A percentile compares a stretch with the other conserved stretches of the same genome.
Conservation (phyloP, 2,888 invertebrate genomes). For the Acleris emargana region DNA sequence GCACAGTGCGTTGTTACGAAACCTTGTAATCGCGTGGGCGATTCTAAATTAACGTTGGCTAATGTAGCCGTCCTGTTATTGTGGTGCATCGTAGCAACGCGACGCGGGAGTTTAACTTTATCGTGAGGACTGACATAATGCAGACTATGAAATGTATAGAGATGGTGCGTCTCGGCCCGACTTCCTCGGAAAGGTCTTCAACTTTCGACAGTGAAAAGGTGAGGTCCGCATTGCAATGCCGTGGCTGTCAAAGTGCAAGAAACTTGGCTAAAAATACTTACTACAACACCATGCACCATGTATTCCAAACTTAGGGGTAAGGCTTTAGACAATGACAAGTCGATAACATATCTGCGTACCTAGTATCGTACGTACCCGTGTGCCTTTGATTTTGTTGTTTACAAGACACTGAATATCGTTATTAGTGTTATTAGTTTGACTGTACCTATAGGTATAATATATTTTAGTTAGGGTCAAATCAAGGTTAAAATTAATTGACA, state of each 20-base stretch:
- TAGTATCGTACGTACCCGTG: too few relatives aligned
- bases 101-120: slow-evolving; percentile 26
- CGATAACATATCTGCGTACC: too few relatives aligned
- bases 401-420: too few relatives aligned
- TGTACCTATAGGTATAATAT: too few relatives aligned
- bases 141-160: slow-evolving; percentile 80
- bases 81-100: slow-evolving; percentile 49
- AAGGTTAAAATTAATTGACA: too few relatives aligned
- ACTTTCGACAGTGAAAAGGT: slow-evolving; percentile 73
- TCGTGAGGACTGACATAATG: slow-evolving; percentile 52
- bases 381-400: too few relatives aligned
- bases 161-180: slow-evolving; percentile 73
- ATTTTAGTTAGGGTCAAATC: too few relatives aligned
- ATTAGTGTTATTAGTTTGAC: too few relatives aligned
- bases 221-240: slow-evolving; percentile 46
- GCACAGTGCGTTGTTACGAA: slow-evolving; percentile 65
- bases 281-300: slow-evolving; percentile 11
- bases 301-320: neutral
- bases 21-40: slow-evolving; percentile 72
- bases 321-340: neutral
- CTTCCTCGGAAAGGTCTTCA: slow-evolving; percentile 60
- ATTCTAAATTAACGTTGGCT: slow-evolving; percentile 69
- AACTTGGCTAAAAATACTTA: neutral
- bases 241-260: neutral
- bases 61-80: slow-evolving; percentile 60